phyloP scores from a whole-genome alignment of 1,140 invertebrate genomes.

The Panonychus citri region DNA sequence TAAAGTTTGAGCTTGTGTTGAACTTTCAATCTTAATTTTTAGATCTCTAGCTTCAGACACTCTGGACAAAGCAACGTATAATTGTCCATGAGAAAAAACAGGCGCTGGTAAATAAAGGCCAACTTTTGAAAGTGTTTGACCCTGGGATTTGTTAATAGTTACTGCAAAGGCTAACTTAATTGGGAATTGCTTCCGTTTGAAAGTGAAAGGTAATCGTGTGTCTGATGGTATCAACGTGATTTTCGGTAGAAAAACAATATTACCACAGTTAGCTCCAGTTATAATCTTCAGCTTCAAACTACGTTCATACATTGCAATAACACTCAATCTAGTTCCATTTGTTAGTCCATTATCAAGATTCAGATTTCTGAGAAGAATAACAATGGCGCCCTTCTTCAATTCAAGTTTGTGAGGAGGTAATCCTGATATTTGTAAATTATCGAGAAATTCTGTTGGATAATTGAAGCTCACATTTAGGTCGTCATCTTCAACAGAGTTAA shows the following conservation, averaged over 20 bases:
- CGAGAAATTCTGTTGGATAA: background rate
- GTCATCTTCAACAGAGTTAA: background rate
- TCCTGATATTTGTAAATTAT: background rate
- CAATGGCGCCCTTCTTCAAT: background rate
- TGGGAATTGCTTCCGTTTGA: constrained; percentile 2
- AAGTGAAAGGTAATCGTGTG: background rate
- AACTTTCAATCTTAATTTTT: background rate
- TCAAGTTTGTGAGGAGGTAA: background rate
- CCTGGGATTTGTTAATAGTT: constrained; percentile 30
- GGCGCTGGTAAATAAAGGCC: background rate
- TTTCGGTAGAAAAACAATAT: background rate
- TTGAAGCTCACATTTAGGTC: background rate
- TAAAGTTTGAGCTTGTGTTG: background rate
- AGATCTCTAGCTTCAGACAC: background rate
- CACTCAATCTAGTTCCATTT: background rate
- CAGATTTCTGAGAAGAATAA: background rate
- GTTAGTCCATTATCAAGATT: background rate
- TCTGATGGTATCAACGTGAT: background rate
- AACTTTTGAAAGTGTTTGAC: constrained; percentile 21
- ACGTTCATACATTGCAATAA: background rate
- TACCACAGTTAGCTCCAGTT: background rate
- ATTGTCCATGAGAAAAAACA: background rate
- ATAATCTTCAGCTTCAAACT: background rate
- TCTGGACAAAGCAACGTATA: background rate
- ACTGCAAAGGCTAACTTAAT: constrained; percentile 24